A percentile compares a stretch with the other conserved stretches of the same genome.
These are phyloP conservation scores for Plagodis pulveraria DNA, from an alignment of 2,888 invertebrate species.

Conservation along the genomic window DNA sequence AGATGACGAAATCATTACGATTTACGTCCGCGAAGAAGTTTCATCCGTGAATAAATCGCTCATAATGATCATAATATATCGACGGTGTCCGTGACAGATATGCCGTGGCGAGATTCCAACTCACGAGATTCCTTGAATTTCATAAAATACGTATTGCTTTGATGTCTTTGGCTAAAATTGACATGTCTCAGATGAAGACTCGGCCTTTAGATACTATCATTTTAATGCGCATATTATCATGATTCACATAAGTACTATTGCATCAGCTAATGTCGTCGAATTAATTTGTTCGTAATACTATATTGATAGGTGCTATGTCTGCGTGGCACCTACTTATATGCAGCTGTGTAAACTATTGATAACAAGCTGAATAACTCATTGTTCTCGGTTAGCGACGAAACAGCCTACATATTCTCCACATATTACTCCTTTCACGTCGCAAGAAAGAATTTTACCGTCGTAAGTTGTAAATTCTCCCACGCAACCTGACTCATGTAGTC, in stretches of 20 bases:
- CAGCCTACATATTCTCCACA: conserved; percentile 26
- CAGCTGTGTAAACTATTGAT: conserved; percentile 74
- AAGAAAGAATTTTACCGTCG: conserved; percentile 48
- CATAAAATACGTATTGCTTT: conserved; percentile 15
- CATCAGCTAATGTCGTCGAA: conserved; percentile 56
- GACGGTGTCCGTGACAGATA: conserved; percentile 35
- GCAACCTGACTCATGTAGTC: conserved; percentile 46
- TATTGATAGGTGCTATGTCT: conserved; percentile 42
- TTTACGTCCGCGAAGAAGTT: conserved; percentile 48
- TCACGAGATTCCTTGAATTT: conserved; percentile 21
- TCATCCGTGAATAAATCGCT: conserved; percentile 46
- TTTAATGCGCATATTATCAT: conserved; percentile 16
- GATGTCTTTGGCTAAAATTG: not conserved
- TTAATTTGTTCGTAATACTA: conserved; percentile 59
- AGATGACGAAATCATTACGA: conserved; percentile 65
- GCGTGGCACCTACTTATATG: conserved; percentile 47
- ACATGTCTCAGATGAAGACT: conserved; percentile 2
- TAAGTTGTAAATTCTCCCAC: conserved; percentile 56
- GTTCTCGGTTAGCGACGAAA: conserved; percentile 50
- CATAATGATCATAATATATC: conserved; percentile 32
- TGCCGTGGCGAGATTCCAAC: conserved; percentile 36
- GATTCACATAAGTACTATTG: conserved; percentile 49
- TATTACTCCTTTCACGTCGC: conserved; percentile 30
- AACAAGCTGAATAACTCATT: conserved; percentile 66
- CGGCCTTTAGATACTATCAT: not conserved